Evolutionary conservation across 1,140 invertebrate species (phyloP).

Genomic region (Rhyzopertha dominica): DNA sequence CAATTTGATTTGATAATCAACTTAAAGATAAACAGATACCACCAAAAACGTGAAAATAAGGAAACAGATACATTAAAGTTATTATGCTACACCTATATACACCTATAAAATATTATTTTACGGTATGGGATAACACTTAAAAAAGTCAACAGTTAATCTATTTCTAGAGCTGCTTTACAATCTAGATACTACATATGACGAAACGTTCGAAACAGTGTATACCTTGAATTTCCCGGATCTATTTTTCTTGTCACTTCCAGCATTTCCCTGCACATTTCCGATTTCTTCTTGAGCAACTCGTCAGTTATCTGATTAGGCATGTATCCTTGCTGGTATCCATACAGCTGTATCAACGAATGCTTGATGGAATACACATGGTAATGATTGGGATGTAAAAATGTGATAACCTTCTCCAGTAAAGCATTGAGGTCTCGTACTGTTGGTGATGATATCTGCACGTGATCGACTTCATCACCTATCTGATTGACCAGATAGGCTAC

Average conservation of each 20-base stretch:
- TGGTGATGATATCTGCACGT: constrained; percentile 54
- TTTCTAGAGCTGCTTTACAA: no score
- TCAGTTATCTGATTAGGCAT: constrained; percentile 41
- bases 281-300: constrained; percentile 56
- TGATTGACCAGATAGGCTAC: constrained; percentile 59
- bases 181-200: no score
- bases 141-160: no score
- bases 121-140: no score
- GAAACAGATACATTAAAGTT: no score
- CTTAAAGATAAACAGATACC: no score
- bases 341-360: constrained; percentile 74
- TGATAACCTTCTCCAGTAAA: constrained; percentile 57
- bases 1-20: no score
- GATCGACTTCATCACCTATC: constrained; percentile 70
- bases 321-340: constrained; percentile 60
- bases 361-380: constrained; percentile 74
- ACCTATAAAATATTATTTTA: no score
- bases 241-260: constrained; percentile 57
- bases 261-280: constrained; percentile 61
- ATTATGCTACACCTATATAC: no score
- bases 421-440: constrained; percentile 56
- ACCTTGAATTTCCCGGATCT: constrained; percentile 59
- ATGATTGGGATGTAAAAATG: constrained; percentile 75
- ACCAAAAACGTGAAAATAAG: no score
- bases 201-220: no score